A percentile compares a stretch with the other conserved stretches of the same genome.
These are phyloP conservation scores for Dolichallabes microphthalmus DNA, from an alignment of 2,113 vertebrate genomes.

Conservation along the genomic window DNA sequence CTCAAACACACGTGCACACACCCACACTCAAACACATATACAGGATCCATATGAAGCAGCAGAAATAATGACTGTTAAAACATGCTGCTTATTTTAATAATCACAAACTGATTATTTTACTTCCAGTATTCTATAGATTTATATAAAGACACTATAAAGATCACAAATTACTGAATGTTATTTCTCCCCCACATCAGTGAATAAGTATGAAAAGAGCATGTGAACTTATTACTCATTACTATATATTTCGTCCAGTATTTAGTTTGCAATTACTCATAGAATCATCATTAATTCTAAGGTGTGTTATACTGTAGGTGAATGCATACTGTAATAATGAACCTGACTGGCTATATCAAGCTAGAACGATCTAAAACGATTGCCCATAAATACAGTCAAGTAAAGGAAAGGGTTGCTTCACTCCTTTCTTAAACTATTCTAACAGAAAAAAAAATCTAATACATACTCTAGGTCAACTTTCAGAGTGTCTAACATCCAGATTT, in stretches of 20 bases:
- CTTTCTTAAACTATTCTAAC: too few relatives aligned
- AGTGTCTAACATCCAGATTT: too few relatives aligned
- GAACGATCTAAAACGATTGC: too few relatives aligned
- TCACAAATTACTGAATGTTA: background rate
- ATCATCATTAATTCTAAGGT: background rate
- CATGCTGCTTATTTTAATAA: too few relatives aligned
- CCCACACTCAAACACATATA: background rate
- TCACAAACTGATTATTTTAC: background rate
- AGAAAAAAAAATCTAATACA: too few relatives aligned
- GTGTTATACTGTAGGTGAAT: background rate
- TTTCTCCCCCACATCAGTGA: background rate
- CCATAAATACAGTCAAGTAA: too few relatives aligned
- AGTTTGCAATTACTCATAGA: background rate
- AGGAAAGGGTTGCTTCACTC: too few relatives aligned
- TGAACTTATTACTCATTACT: background rate
- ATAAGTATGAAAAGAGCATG: background rate
- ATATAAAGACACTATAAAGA: background rate
- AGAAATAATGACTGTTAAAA: constrained; percentile 9
- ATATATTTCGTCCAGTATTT: background rate
- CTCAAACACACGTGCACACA: background rate
- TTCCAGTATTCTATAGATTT: background rate
- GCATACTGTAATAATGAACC: background rate
- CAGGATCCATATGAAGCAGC: background rate
- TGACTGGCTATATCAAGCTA: background rate
- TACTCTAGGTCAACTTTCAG: too few relatives aligned